Base-by-base conservation (phyloP, 2,888 invertebrate genomes). In the Eucriotettix oculatus region DNA sequence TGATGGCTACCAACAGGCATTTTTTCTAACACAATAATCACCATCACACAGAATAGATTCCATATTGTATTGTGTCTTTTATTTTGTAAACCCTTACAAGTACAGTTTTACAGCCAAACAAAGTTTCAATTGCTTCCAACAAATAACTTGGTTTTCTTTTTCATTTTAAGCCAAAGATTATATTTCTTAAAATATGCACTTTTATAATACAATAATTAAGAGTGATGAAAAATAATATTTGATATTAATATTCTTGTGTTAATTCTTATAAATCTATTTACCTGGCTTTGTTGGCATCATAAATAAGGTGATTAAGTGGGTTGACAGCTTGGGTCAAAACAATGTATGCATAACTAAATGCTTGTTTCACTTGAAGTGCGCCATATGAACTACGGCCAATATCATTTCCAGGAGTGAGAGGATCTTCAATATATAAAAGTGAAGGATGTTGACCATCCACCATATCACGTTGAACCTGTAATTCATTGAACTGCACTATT, bases 331-430 rank as follows among this genome's bases (percentile, higher is more conserved):
- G 86, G 68, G 86, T 83, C 68, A 94, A 79, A 68, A 86, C 84
- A 64, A 87, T 83, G 76, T 90, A 97, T 63, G 98, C 98, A 79
- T 92, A 93, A 76, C 95, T 95, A 78, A 98, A 99, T 63, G 97
- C 94, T 76, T 90, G 87, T 73, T 90, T 89, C 16, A 90, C 89
- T 71, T 89, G 87, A 68, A 96, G 77, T 65, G 91, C 91, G 61
- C 94, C 94, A 75, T 96, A 97, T 69, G 96, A 96, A 73, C 95
- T 95, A 67, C 96, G 85, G 10, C 98, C 98, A 72, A 99, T 97
- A 74, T 98, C 98, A 75, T 99, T 99, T 66, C 89, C 94, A 16
- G 93, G 84, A 64, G 92, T 91, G 54, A 99, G 80, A 29, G 99
- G 99, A 78, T 99, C 99, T 77, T 98, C 97, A 68, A 99, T 97